Percentiles rank a stretch among this genome's conserved stretches.
Evolutionary conservation across 2,797 vertebrate species (phyloP).

Genomic region (Clarias laeviceps): DNA sequence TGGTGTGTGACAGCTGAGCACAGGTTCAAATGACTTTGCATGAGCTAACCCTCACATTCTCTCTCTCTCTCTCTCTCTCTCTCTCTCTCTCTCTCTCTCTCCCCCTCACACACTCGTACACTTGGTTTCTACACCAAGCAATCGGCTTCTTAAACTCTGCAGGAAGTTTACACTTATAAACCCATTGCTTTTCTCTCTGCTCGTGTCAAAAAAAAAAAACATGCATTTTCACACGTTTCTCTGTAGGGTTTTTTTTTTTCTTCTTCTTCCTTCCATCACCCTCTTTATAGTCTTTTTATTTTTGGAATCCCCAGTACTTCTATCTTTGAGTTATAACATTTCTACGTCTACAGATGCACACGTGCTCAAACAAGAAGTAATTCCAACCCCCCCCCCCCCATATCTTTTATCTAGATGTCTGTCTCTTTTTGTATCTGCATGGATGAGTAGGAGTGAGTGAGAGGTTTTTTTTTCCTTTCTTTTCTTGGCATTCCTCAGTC

Average conservation of each 20-base stretch:
- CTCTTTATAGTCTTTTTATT: too few relatives aligned
- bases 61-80: background rate
- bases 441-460: constrained; percentile 8
- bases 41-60: background rate
- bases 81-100: background rate
- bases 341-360: too few relatives aligned
- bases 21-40: background rate
- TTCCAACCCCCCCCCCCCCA: too few relatives aligned
- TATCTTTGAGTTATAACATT: too few relatives aligned
- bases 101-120: background rate
- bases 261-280: too few relatives aligned
- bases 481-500: constrained; percentile 15
- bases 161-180: background rate
- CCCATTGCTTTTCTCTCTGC: background rate
- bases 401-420: background rate
- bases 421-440: background rate
- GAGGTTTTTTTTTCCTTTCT: background rate
- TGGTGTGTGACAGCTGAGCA: background rate
- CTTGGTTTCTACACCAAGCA: background rate
- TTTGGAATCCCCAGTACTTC: too few relatives aligned
- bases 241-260: background rate
- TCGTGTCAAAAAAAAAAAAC: background rate
- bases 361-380: too few relatives aligned
- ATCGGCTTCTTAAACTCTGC: background rate
- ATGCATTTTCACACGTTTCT: background rate